These are phyloP conservation scores for Cryptus viduatorius DNA, from an alignment of 2,888 invertebrate genomes.

Conservation along the genomic window DNA sequence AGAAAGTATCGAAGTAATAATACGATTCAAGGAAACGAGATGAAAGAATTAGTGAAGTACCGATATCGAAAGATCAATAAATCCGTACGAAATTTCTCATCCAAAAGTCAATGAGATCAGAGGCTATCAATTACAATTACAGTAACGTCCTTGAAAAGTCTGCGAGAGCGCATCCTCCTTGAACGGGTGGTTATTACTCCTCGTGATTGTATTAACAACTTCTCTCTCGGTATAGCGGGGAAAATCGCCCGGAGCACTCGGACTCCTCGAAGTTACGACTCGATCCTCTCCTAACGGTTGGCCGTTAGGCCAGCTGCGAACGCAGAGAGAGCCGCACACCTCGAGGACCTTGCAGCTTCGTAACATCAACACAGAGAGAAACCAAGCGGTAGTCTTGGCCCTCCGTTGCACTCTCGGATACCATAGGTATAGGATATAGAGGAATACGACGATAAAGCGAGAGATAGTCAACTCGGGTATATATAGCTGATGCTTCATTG, in stretches of 20 bases:
- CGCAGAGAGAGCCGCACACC: conserved; percentile 45
- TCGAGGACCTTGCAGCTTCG: conserved; percentile 74
- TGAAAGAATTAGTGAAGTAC: no score
- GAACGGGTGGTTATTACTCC: conserved; percentile 51
- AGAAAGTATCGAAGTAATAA: no score
- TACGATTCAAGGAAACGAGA: no score
- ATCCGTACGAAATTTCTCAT: conserved; percentile 6
- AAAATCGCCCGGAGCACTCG: conserved; percentile 61
- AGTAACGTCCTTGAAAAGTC: conserved; percentile 37
- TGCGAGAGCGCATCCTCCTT: conserved; percentile 11
- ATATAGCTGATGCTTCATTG: neutral
- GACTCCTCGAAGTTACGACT: conserved; percentile 62
- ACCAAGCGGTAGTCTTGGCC: conserved; percentile 28
- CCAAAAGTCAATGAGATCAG: conserved; percentile 4
- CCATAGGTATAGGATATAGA: conserved; percentile 42
- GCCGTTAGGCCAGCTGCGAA: conserved; percentile 77
- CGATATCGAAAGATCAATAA: neutral
- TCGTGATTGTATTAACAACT: conserved; percentile 54
- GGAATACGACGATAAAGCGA: conserved; percentile 45
- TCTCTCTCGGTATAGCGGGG: conserved; percentile 53
- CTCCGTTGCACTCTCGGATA: conserved; percentile 31
- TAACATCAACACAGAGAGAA: conserved; percentile 37
- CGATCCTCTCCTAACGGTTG: conserved; percentile 76
- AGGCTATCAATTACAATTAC: conserved; percentile 44
- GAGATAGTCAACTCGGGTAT: conserved; percentile 42